These are phyloP conservation scores for Vulpes vulpes DNA, from an alignment of 2,113 vertebrate species.

Conservation along the genomic window DNA sequence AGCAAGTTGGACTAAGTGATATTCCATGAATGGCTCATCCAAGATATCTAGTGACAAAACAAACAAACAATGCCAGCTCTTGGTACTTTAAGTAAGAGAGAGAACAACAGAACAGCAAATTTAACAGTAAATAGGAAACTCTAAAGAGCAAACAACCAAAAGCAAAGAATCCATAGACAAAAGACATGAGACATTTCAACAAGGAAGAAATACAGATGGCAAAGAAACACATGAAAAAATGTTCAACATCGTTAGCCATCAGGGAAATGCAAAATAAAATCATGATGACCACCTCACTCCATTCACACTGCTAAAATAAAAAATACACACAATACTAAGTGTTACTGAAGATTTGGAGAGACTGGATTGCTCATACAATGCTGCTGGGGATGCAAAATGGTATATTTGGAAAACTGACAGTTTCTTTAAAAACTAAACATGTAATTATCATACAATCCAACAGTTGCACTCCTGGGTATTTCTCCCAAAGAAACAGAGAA, in stretches of 20 bases:
- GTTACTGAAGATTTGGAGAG: background rate
- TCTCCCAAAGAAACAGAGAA: background rate
- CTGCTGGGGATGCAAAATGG: background rate
- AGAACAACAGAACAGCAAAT: background rate
- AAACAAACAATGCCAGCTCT: background rate
- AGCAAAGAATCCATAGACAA: background rate
- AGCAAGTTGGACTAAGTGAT: background rate
- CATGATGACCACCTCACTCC: background rate
- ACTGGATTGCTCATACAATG: background rate
- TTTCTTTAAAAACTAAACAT: constrained; percentile 42
- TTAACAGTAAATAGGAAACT: background rate
- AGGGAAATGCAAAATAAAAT: constrained; percentile 35
- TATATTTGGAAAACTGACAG: background rate
- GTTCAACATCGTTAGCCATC: background rate
- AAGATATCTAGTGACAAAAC: background rate
- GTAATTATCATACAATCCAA: background rate
- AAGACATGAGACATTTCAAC: background rate
- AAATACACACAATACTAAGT: background rate
- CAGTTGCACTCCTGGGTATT: background rate
- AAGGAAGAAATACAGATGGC: background rate
- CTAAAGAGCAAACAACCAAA: background rate
- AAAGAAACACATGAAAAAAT: background rate
- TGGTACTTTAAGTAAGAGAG: background rate
- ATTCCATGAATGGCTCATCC: background rate
- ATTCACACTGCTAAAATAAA: background rate